Evolutionary conservation across 2,797 vertebrate genomes (phyloP).

Genomic region (Eidolon dupreanum): DNA sequence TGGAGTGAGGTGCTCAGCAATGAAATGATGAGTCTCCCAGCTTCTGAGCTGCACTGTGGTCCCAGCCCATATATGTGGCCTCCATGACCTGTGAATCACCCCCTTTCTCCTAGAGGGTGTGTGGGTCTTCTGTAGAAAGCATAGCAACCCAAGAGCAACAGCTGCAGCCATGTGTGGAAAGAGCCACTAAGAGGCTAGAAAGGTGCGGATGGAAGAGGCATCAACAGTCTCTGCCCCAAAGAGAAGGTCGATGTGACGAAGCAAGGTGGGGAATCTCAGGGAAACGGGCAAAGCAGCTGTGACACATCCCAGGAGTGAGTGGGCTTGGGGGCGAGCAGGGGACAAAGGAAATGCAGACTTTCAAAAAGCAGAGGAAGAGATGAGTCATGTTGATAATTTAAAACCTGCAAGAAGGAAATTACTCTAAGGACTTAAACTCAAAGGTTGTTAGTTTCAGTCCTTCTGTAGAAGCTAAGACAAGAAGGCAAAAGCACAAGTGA

Average conservation of each 20-base stretch:
- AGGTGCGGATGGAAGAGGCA: no score
- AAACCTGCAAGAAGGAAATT: conserved; percentile 26
- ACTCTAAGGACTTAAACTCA: not conserved
- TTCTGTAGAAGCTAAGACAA: not conserved
- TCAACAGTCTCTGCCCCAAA: no score
- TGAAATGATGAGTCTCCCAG: not conserved
- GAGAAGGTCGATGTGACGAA: not conserved
- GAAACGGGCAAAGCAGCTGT: not conserved
- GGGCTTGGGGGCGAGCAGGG: not conserved
- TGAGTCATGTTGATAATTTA: conserved; percentile 43
- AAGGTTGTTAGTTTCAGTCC: conserved; percentile 57
- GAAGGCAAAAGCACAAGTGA: not conserved
- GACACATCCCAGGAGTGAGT: not conserved
- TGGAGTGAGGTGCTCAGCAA: not conserved
- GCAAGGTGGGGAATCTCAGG: not conserved
- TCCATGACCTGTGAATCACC: not conserved
- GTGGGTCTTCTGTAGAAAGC: not conserved
- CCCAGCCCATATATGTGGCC: no score
- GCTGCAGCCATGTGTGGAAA: not conserved
- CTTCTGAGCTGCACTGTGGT: not conserved
- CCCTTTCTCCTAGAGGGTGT: not conserved
- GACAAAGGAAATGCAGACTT: not conserved
- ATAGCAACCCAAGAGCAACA: not conserved
- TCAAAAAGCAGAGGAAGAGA: not conserved
- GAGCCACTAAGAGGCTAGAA: not conserved